Conservation (phyloP, 2,888 invertebrate species). For the Lepidonotus clava region DNA sequence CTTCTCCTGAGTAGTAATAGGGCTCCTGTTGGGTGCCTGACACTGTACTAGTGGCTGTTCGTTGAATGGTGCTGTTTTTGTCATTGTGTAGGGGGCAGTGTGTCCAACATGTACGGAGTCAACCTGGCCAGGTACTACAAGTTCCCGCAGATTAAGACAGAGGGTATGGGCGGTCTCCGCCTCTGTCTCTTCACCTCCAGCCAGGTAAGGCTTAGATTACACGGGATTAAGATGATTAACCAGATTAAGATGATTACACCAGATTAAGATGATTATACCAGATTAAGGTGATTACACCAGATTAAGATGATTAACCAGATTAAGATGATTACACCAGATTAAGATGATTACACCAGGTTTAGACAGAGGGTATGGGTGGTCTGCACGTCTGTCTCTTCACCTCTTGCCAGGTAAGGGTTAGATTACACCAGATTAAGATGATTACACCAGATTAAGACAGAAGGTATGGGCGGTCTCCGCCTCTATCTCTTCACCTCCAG, state of each 20-base stretch:
- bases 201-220: too few species aligned
- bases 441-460: constrained; percentile 62
- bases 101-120: constrained; percentile 64
- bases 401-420: constrained; percentile 62
- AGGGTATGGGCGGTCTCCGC: constrained; percentile 59
- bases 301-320: too few species aligned
- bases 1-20: too few species aligned
- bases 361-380: constrained; percentile 59
- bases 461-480: constrained; percentile 59
- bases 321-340: too few species aligned
- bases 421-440: too few species aligned
- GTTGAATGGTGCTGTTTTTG: background rate
- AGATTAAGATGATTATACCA: too few species aligned
- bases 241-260: too few species aligned
- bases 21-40: too few species aligned
- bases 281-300: too few species aligned
- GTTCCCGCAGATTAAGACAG: constrained; percentile 62
- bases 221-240: too few species aligned
- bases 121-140: constrained; percentile 61
- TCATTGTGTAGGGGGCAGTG: constrained; percentile 59
- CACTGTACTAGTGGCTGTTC: background rate
- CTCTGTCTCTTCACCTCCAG: constrained; percentile 60
- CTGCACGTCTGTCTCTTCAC: constrained; percentile 59
- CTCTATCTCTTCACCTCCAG: constrained; percentile 60
- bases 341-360: too few species aligned